Conservation (phyloP, 37 sponge, comb jelly and placozoan species). For the Crambe crambe region DNA sequence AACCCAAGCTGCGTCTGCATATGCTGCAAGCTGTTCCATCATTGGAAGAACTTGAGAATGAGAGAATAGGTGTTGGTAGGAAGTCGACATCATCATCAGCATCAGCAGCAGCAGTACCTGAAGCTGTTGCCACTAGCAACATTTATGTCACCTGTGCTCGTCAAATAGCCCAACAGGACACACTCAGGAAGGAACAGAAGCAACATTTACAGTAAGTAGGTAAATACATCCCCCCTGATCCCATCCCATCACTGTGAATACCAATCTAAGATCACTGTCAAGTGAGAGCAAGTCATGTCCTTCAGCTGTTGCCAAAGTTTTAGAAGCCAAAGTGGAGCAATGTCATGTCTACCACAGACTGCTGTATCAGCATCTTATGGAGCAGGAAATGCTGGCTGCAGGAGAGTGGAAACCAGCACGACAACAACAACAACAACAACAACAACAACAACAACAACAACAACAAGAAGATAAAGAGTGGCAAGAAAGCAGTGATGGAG, state of each 20-base stretch:
- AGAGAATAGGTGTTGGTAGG: not conserved
- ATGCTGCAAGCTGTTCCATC: conserved; percentile 33
- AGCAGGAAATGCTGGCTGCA: conserved; percentile 18
- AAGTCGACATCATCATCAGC: too few species aligned
- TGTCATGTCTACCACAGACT: conserved; percentile 3
- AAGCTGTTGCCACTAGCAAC: conserved; percentile 2
- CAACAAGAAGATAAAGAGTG: too few species aligned
- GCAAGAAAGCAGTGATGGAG: not conserved
- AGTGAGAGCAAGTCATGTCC: not conserved
- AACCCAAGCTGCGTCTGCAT: conserved; percentile 25
- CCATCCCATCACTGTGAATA: not conserved
- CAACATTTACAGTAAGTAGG: not conserved
- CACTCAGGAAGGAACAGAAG: conserved; percentile 1
- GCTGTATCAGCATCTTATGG: conserved; percentile 29
- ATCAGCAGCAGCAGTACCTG: not conserved
- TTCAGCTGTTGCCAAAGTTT: not conserved
- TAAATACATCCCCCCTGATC: not conserved
- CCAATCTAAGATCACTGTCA: not conserved
- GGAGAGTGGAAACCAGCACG: not conserved
- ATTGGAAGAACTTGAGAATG: not conserved
- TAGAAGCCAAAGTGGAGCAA: conserved; percentile 4
- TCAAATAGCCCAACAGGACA: conserved; percentile 27
- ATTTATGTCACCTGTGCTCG: conserved; percentile 2
- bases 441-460: not conserved
- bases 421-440: not conserved